phyloP scores from a whole-genome alignment of 2,888 invertebrate genomes.

The Eulithis testata region DNA sequence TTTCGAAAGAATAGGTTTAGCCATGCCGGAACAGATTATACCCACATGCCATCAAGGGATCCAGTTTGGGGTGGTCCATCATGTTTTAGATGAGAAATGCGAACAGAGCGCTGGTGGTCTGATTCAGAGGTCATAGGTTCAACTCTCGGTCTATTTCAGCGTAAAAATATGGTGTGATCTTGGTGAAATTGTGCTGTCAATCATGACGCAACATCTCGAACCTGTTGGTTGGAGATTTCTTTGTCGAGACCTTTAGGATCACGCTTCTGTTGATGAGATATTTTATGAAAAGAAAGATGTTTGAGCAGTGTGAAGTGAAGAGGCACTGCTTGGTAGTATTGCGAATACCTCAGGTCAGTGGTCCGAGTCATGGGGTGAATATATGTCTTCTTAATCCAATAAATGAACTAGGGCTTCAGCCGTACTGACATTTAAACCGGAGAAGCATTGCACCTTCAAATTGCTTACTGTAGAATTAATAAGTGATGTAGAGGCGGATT shows the following conservation, averaged over 20 bases:
- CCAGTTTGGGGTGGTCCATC: slow-evolving; percentile 35
- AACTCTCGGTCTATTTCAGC: neutral
- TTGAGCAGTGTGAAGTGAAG: neutral
- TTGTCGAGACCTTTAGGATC: too few species aligned
- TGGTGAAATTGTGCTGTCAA: neutral
- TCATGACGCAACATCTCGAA: too few species aligned
- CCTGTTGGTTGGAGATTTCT: too few species aligned
- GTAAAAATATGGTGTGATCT: neutral
- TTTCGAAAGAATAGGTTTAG: neutral
- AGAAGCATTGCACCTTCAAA: neutral
- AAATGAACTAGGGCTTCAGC: slow-evolving; percentile 56
- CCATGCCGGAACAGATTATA: slow-evolving; percentile 39
- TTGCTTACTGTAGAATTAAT: too few species aligned
- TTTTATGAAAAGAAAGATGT: too few species aligned
- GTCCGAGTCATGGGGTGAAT: slow-evolving; percentile 44
- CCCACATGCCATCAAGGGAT: slow-evolving; percentile 27
- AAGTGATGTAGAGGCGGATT: too few species aligned
- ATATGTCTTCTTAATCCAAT: slow-evolving; percentile 66
- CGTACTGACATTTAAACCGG: slow-evolving; percentile 23
- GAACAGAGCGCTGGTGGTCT: slow-evolving; percentile 1
- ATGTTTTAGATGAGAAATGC: slow-evolving; percentile 1
- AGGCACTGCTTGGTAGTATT: slow-evolving; percentile 2
- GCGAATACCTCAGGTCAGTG: slow-evolving; percentile 41
- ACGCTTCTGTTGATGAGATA: too few species aligned
- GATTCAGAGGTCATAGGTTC: neutral